Evolutionary conservation across 2,797 vertebrate genomes (phyloP).

Genomic region (Neosilurus hyrtlii): DNA sequence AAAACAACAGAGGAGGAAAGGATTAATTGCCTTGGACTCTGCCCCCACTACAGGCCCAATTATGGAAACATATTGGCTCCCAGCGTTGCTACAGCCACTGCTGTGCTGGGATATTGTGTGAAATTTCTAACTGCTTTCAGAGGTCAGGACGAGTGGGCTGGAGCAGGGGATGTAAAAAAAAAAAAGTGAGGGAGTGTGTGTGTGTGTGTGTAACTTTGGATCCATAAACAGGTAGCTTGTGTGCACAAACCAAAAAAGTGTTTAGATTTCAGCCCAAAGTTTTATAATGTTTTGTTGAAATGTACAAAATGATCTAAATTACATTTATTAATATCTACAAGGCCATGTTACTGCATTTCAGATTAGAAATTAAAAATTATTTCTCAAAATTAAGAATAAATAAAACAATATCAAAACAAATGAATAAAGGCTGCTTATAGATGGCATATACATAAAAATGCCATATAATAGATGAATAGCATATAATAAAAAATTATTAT

Average conservation of each 20-base stretch:
- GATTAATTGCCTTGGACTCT: conserved; percentile 99
- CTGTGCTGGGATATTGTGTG: conserved; percentile 99
- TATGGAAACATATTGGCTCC: conserved; percentile 98
- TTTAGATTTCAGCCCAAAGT: not conserved
- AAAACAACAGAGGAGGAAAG: conserved; percentile 94
- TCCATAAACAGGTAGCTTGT: conserved; percentile 38
- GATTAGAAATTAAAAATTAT: not conserved
- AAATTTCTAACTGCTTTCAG: conserved; percentile 91
- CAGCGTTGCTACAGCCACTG: conserved; percentile 90
- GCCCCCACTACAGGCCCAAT: conserved; percentile 96
- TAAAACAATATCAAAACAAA: not conserved
- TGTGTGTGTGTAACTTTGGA: conserved; percentile 41
- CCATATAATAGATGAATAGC: not conserved
- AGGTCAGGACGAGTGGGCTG: conserved; percentile 79
- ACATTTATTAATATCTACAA: not conserved
- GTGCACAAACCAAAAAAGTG: conserved; percentile 29
- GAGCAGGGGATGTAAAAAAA: conserved; percentile 73
- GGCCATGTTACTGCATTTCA: not conserved
- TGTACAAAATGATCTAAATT: not conserved
- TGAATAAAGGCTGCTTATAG: not conserved
- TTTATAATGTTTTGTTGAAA: not conserved
- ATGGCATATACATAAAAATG: not conserved
- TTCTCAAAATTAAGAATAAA: no score
- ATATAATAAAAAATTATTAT: not conserved
- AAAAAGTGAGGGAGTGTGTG: conserved; percentile 57